Base-by-base conservation (phyloP, 2,888 invertebrate species). In the Apamea monoglypha region DNA sequence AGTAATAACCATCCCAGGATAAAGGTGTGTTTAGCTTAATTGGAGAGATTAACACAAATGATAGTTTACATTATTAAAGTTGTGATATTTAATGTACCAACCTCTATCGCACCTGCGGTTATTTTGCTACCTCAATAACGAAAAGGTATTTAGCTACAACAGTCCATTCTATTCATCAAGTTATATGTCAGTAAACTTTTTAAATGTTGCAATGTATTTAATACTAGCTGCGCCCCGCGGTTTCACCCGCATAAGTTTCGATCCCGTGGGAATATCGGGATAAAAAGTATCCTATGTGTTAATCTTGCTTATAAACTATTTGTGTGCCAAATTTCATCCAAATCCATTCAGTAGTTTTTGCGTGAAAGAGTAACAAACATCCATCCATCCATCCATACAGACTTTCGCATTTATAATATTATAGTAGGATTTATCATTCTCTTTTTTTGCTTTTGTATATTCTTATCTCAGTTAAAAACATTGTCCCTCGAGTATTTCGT, bases 11-110 rank as follows among this genome's bases (percentile, higher is more conserved):
- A 18, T 74, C 10, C 7, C 25, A 25, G 64, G 81, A 32, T 73
- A 50, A 66, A 61, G 74, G 78, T 36, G 71, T 76, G 36, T 71
- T 64, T 53, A 69, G 1, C 59, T 66, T 83, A 69, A 79, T 80
- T 73, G 47, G 40, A 29, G 47, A 64, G 68, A 80, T 84, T 53
- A 66, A 73, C 76, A 63, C 25, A 72, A 84, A 75, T 61, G 44
- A 29, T 59, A 68, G 53, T 56, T 67, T 12, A 67, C 29, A 61
- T 70, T 61, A 53, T 71, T 67, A 64, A 40, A 2, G 53, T 21
- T 76, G 40, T 82, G 53, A 59, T 66, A 76, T 76, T 56, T 56
- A 80, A 80, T 80, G 29, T n/a, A 44, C n/a, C 12, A 61, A 21
- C 50, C 18, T 29, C 6, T 64, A 40, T 32, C 56, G 29, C 61